phyloP scores from a whole-genome alignment of 2,113 vertebrate species.

The Phalacrocorax aristotelis region DNA sequence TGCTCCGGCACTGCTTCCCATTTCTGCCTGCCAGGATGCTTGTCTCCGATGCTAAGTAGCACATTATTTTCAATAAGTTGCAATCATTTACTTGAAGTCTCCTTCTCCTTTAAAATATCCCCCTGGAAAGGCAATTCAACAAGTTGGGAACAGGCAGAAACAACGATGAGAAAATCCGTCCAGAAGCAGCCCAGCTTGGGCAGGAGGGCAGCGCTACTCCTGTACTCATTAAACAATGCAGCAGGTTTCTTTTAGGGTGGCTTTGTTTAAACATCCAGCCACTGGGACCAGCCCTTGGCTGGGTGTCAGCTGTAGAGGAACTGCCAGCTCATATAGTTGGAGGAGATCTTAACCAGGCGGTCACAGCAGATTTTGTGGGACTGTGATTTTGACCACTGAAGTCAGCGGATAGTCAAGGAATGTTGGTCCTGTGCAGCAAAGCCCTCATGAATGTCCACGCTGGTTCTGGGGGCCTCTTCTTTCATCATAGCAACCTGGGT shows the following conservation, averaged over 20 bases:
- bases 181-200: background rate
- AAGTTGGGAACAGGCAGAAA: conserved; percentile 28
- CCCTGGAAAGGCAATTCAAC: conserved; percentile 63
- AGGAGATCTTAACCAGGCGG: background rate
- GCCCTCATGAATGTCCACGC: accelerated
- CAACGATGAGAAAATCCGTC: background rate
- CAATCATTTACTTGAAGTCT: conserved; percentile 75
- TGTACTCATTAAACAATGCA: background rate
- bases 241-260: background rate
- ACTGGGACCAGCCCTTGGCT: background rate
- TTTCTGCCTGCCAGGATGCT: conserved; percentile 75
- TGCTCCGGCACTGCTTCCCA: conserved; percentile 69
- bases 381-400: accelerated
- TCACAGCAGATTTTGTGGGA: background rate
- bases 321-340: background rate
- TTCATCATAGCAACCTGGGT: background rate
- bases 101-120: conserved; percentile 74
- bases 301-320: background rate
- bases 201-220: background rate
- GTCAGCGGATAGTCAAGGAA: background rate
- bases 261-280: background rate
- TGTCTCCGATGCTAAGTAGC: conserved; percentile 75
- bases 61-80: conserved; percentile 79
- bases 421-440: background rate
- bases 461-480: background rate